Conservation (phyloP, 2,113 vertebrate species). For the Gobiocypris rarus region DNA sequence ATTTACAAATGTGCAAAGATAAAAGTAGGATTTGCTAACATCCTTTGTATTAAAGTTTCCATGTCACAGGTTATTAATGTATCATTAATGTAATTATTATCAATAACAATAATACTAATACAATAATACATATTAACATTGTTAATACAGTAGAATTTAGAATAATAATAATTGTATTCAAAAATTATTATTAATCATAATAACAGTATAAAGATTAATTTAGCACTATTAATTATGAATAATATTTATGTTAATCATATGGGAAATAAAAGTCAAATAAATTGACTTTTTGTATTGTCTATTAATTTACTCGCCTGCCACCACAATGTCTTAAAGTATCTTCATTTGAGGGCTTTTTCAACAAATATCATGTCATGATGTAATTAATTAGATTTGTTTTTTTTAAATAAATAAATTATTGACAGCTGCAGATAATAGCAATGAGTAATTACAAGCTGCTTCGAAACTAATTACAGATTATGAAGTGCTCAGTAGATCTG, state of each 20-base stretch:
- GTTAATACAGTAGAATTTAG: not conserved
- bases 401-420: not conserved
- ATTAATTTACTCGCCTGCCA: not conserved
- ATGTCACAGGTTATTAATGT: not conserved
- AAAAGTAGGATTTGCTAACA: conserved; percentile 6
- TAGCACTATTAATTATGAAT: too few species aligned
- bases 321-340: not conserved
- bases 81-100: not conserved
- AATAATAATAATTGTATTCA: not conserved
- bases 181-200: too few species aligned
- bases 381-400: not conserved
- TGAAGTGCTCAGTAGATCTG: not conserved
- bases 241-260: not conserved
- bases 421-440: not conserved
- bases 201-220: not conserved
- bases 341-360: not conserved
- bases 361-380: not conserved
- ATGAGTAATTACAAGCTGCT: not conserved
- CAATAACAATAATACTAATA: not conserved
- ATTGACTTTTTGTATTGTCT: not conserved
- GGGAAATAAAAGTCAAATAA: not conserved
- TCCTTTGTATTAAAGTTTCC: conserved; percentile 70
- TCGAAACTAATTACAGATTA: conserved; percentile 7
- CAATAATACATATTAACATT: not conserved
- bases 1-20: not conserved